phyloP scores from a whole-genome alignment of 2,888 invertebrate species.

The Acanthosoma haemorrhoidale region DNA sequence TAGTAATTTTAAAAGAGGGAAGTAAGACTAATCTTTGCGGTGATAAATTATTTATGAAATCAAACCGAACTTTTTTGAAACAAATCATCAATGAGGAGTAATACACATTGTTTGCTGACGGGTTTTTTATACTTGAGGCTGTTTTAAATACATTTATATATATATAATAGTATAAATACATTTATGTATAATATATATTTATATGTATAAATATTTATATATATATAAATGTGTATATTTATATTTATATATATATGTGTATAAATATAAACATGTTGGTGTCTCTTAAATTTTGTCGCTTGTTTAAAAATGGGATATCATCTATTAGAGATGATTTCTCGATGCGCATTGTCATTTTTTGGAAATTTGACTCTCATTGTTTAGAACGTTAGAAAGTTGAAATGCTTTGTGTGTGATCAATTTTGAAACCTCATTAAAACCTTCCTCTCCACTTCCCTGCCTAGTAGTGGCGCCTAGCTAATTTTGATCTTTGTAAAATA shows the following conservation, averaged over 20 bases:
- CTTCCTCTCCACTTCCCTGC: constrained; percentile 20
- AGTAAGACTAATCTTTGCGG: too few species aligned
- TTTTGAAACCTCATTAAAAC: constrained; percentile 29
- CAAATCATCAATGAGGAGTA: background rate
- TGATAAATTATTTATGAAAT: background rate
- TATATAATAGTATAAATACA: too few species aligned
- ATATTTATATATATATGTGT: too few species aligned
- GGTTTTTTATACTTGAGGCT: constrained; percentile 25
- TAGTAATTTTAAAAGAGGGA: too few species aligned
- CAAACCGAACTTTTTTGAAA: background rate
- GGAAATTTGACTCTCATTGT: constrained; percentile 39
- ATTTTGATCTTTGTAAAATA: constrained; percentile 25
- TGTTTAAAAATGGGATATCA: constrained; percentile 20
- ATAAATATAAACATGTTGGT: constrained; percentile 28
- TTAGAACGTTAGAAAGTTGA: constrained; percentile 38
- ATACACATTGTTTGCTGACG: constrained; percentile 21
- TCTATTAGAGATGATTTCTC: constrained; percentile 34
- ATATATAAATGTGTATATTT: too few species aligned
- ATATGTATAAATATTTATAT: background rate
- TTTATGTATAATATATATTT: too few species aligned
- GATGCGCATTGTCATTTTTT: constrained; percentile 35
- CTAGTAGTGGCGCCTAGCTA: constrained; percentile 29
- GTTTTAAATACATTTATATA: constrained; percentile 7
- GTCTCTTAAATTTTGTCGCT: constrained; percentile 34
- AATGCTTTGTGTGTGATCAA: constrained; percentile 38